Evolutionary conservation across 2,797 vertebrate species (phyloP).

Genomic region (Gymnocypris eckloni): DNA sequence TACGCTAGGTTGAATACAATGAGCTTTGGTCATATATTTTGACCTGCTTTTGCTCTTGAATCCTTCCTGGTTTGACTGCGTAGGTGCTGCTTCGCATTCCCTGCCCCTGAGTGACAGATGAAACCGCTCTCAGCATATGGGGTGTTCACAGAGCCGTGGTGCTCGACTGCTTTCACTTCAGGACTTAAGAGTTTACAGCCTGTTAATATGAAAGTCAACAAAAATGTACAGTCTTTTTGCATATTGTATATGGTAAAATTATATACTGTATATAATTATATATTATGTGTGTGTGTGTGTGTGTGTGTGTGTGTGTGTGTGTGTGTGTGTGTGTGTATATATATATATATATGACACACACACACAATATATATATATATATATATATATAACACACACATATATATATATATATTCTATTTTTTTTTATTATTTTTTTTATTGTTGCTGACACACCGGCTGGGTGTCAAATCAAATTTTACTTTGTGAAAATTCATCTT

Average conservation of each 20-base stretch:
- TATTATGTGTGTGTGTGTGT: no score
- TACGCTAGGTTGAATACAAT: background rate
- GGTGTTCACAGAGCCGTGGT: background rate
- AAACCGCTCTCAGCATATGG: background rate
- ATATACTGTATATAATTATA: no score
- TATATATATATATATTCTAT: no score
- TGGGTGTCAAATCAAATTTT: no score
- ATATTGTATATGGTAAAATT: background rate
- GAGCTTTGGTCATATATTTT: background rate
- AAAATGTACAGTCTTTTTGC: accelerated
- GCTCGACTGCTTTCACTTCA: background rate
- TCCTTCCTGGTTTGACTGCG: conserved; percentile 7
- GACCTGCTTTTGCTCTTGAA: conserved; percentile 17
- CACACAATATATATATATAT: no score
- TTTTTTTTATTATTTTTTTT: no score
- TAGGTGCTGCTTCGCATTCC: conserved; percentile 10
- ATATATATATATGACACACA: no score
- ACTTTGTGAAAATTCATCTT: background rate
- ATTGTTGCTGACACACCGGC: no score
- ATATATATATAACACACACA: no score
- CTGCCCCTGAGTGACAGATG: background rate
- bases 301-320: no score
- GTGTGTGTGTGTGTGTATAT: no score
- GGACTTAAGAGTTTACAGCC: background rate
- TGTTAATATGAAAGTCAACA: background rate